Base-by-base conservation (phyloP, 2,888 invertebrate genomes). In the Scaptomyza polygonia region DNA sequence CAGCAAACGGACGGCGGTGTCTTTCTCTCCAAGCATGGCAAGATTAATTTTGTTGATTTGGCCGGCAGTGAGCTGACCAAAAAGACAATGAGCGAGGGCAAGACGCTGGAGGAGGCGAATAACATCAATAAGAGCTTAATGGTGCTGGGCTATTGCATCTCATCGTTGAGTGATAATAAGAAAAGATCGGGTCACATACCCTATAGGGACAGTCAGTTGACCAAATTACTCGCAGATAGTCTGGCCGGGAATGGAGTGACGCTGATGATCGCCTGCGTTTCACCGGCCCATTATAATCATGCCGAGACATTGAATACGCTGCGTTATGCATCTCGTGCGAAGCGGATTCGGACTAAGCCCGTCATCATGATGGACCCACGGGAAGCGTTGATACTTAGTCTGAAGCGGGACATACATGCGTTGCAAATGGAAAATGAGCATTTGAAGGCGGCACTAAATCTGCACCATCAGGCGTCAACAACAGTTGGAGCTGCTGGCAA, bases 21-120 rank as follows among this genome's bases (percentile, higher is more conserved):
- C 44, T 97, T 96, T 81, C 95, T 98, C 80, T 96, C 97, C 34
- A 96, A 97, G 79, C 96, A 97, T 86, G 98, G 98, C 27, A 98
- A 98, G 92, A 95, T 98, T 57, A 97, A 98, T 92, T 98, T 98
- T 91, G 98, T 98, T 7, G 98, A 98, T 92, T 93, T 98, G 65
- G 98, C 98, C 0, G 98, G 98, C n/a, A 98, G 97, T 88, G 98
- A 98, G 92, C 97, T 98, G 94, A 97, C 98, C 5, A 98, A 97
- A 90, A 96, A 96, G 90, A 98, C 97, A 0, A 94, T 95, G 80
- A 97, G 96, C 90, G 96, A 95, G 85, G 97, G 96, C 51, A 97
- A 96, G 91, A 97, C 97, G 0, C 91, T 98, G 72, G 96, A 97
- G 88, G 98, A 98, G 90, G 98, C 98, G 0, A 98, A 98, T 89